These are phyloP conservation scores for Xyrauchen texanus DNA, from an alignment of 2,113 vertebrate genomes.

Conservation along the genomic window DNA sequence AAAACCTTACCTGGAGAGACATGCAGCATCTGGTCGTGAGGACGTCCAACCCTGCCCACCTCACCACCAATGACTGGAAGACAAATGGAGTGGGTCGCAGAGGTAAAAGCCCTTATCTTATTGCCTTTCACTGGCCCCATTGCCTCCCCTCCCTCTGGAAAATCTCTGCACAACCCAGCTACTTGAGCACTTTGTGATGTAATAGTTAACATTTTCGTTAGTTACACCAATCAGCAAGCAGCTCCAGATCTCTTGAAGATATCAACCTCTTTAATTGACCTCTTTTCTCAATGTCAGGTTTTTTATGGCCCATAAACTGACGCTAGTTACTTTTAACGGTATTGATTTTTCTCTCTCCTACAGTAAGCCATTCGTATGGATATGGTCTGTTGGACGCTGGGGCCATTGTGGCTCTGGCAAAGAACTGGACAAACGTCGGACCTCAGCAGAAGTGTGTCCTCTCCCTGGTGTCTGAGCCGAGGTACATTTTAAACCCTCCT, in stretches of 20 bases:
- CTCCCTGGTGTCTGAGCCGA: constrained; percentile 83
- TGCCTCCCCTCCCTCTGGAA: background rate
- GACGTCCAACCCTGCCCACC: constrained; percentile 90
- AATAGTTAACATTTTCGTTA: constrained; percentile 16
- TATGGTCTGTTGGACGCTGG: constrained; percentile 91
- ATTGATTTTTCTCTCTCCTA: constrained; percentile 53
- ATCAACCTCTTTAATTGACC: constrained; percentile 17
- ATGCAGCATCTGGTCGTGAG: constrained; percentile 97
- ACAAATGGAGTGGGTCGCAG: constrained; percentile 93
- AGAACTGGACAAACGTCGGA: constrained; percentile 87
- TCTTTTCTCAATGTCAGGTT: constrained; percentile 23
- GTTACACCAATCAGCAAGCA: constrained; percentile 15
- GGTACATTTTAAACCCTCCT: constrained; percentile 68
- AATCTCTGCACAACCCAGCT: background rate
- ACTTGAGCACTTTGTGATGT: background rate
- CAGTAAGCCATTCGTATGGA: constrained; percentile 97
- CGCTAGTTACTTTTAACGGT: constrained; percentile 29
- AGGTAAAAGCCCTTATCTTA: constrained; percentile 75
- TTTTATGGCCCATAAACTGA: constrained; percentile 2
- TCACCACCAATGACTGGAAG: constrained; percentile 90
- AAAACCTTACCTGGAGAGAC: constrained; percentile 96
- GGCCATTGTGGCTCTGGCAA: constrained; percentile 86
- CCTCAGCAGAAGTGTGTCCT: constrained; percentile 89
- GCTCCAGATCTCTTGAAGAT: background rate
- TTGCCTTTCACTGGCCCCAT: background rate